phyloP scores from a whole-genome alignment of 2,888 invertebrate genomes.

The Ochropleura leucogaster region DNA sequence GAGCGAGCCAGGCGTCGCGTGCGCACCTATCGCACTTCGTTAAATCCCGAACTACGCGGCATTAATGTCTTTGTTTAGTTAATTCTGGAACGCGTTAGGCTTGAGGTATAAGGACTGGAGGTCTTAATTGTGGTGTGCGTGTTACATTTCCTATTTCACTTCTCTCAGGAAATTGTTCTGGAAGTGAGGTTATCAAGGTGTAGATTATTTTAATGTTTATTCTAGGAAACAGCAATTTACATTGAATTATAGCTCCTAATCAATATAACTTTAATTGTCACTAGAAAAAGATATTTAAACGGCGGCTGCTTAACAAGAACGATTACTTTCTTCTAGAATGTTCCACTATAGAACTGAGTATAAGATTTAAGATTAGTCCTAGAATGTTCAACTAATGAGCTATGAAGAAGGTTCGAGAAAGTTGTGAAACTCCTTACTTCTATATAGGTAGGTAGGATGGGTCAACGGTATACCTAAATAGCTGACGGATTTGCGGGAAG shows the following conservation, averaged over 20 bases:
- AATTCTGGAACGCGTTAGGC: slow-evolving; percentile 67
- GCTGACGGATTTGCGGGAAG: too few species aligned
- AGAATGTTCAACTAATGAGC: too few species aligned
- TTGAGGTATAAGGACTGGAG: slow-evolving; percentile 62
- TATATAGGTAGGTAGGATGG: too few species aligned
- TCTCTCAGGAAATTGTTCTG: slow-evolving; percentile 20
- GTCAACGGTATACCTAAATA: too few species aligned
- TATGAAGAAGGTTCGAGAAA: too few species aligned
- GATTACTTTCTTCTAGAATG: too few species aligned
- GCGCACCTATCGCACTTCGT: slow-evolving; percentile 83
- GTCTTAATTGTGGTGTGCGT: slow-evolving; percentile 54
- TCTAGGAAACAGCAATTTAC: slow-evolving; percentile 1
- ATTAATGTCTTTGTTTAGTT: slow-evolving; percentile 76
- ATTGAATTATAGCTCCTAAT: not conserved
- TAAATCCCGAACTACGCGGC: slow-evolving; percentile 82
- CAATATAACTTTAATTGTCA: not conserved
- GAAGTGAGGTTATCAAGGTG: slow-evolving; percentile 10
- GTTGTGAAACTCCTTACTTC: too few species aligned
- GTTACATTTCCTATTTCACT: slow-evolving; percentile 35
- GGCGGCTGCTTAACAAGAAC: too few species aligned
- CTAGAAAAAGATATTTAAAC: too few species aligned
- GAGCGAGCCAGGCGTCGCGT: slow-evolving; percentile 82
- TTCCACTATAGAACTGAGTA: too few species aligned
- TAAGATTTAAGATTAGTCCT: too few species aligned
- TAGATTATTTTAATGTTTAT: slow-evolving; percentile 2